phyloP scores from a whole-genome alignment of 2,113 vertebrate species.

The Ictidomys tridecemlineatus region DNA sequence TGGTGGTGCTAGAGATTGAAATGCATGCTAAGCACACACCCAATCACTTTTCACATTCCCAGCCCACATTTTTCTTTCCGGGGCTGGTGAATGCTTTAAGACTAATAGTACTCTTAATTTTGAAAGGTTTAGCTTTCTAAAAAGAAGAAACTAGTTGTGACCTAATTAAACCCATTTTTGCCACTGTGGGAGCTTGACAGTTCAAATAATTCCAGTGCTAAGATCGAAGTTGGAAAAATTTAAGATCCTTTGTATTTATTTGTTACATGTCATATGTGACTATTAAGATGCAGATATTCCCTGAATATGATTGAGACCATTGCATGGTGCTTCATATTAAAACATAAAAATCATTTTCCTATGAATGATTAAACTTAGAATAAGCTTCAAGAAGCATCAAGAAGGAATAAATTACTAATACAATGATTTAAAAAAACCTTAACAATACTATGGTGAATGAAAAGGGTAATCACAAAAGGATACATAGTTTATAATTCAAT shows the following conservation, averaged over 20 bases:
- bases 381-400: not conserved
- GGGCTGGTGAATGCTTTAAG: not conserved
- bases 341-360: not conserved
- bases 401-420: not conserved
- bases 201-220: not conserved
- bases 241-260: not conserved
- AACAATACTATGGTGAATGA: not conserved
- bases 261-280: not conserved
- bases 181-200: not conserved
- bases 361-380: not conserved
- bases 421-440: not conserved
- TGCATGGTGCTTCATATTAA: not conserved
- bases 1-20: no score
- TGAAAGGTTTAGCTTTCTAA: not conserved
- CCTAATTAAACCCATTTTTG: not conserved
- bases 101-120: not conserved
- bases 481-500: not conserved
- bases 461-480: not conserved
- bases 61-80: not conserved
- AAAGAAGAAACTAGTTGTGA: no score
- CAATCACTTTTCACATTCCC: no score
- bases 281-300: not conserved
- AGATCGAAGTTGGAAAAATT: not conserved
- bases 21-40: not conserved
- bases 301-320: not conserved